A percentile compares a stretch with the other conserved stretches of the same genome.
These are phyloP conservation scores for Aporrectodea caliginosa DNA, from an alignment of 1,140 invertebrate species.

Conservation along the genomic window DNA sequence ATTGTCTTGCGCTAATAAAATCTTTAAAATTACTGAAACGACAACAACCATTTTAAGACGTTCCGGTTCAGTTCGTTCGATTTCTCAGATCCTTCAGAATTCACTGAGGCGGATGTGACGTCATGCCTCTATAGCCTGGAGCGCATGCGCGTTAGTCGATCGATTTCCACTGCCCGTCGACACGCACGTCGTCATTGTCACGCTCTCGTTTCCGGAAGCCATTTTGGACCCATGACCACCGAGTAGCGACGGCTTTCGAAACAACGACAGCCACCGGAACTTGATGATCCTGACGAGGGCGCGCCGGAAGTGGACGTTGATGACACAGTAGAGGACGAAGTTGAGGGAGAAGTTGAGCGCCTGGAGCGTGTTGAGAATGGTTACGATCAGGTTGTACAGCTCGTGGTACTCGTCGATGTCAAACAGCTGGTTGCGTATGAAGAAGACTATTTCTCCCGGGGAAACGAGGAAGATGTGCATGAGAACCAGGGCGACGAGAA, in stretches of 20 bases:
- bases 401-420: not conserved
- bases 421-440: not conserved
- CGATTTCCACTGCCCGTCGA: not conserved
- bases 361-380: slow-evolving; percentile 18
- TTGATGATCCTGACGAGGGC: not conserved
- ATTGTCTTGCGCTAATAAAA: no score
- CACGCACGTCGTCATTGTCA: not conserved
- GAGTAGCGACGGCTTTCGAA: not conserved
- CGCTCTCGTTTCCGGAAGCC: not conserved
- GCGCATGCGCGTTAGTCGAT: no score
- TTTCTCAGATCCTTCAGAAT: no score
- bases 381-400: slow-evolving; percentile 6
- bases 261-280: not conserved
- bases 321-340: slow-evolving; percentile 24
- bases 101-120: no score
- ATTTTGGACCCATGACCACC: not conserved
- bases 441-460: slow-evolving; percentile 11
- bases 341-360: slow-evolving; percentile 21
- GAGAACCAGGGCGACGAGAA: slow-evolving; percentile 9
- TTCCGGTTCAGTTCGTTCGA: no score
- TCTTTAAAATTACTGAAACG: no score
- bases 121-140: no score
- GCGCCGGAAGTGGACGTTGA: slow-evolving; percentile 26
- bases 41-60: no score
- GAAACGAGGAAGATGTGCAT: slow-evolving; percentile 19